Base-by-base conservation (phyloP, 1,140 invertebrate species). In the Drosophila ficusphila region DNA sequence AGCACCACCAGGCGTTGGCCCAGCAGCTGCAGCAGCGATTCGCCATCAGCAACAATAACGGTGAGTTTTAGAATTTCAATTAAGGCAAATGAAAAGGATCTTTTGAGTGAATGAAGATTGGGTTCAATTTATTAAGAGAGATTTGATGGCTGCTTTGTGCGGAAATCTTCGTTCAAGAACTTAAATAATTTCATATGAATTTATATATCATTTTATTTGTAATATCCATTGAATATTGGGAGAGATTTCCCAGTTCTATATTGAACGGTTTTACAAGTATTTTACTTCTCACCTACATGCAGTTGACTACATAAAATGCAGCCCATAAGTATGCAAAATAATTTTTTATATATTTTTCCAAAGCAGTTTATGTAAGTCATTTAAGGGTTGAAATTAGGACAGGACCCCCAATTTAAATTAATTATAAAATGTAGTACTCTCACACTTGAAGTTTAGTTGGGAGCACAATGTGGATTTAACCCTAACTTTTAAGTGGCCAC, bases 1-100 rank as follows among this genome's bases (percentile, higher is more conserved):
- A 91, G 67, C 91, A 91, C 75, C 91, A 91, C 71, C 91, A 91
- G 70, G 91, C 91, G 48, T 62, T 91, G 70, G 90, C 91, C 39
- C 90, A 91, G 69, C 91, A 91, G 65, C 71, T 91, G 54, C 91
- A 91, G 61, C 89, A 91, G 75, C 78, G 90, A 74, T 91, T 91
- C 56, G 91, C 91, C 78, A 91, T 91, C 81, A 90, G 81, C 88
- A 91, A 91, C 70, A 91, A 90, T 89, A 91, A 90, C 54, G 91
- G 91, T 91, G 44, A 91, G 91, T 88, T 8, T 4, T 27, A 42
- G 19, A 42, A 12, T 41, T 27, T 29, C 8, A 57, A 14, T 54
- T 39, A 7, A 8, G 5, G 11, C 0, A 7, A 21, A 39, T 29
- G 25, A 39, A 23, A 58, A 31, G 14, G n/a, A n/a, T n/a, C n/a